These are phyloP conservation scores for Apostichopus californicus DNA, from an alignment of 35 echinoderm and acorn worm species.

Conservation along the genomic window DNA sequence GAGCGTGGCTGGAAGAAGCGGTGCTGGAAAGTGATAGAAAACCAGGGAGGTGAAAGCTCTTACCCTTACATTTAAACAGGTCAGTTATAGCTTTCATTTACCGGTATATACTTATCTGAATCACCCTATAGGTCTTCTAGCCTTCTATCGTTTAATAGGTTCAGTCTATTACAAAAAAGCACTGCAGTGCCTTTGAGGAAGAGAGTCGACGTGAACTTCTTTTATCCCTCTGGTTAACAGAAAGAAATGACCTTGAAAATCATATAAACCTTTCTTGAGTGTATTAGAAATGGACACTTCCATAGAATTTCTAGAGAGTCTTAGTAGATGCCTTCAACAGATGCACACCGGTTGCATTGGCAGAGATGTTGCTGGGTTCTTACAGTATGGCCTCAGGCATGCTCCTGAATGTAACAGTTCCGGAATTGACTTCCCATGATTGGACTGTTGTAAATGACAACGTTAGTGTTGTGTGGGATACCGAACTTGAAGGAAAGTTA, in stretches of 20 bases:
- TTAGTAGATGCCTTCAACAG: constrained; percentile 29
- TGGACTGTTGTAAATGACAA: constrained; percentile 16
- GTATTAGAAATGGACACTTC: constrained; percentile 52
- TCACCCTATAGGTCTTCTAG: background rate
- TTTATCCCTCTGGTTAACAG: background rate
- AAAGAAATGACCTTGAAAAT: background rate
- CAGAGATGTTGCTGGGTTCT: constrained; percentile 17
- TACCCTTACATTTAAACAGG: background rate
- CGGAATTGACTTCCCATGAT: constrained; percentile 3
- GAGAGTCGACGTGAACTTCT: background rate
- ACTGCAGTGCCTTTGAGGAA: constrained; percentile 30
- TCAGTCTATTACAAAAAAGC: constrained; percentile 44
- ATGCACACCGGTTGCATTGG: constrained; percentile 33
- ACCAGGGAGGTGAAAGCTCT: constrained; percentile 4
- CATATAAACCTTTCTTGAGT: constrained; percentile 7
- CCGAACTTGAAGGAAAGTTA: background rate
- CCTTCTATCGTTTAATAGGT: constrained; percentile 44
- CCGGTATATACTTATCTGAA: no score
- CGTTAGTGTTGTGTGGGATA: constrained; percentile 53
- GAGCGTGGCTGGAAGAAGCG: constrained; percentile 21
- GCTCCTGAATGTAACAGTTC: constrained; percentile 3
- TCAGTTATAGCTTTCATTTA: no score
- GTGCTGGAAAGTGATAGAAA: constrained; percentile 28
- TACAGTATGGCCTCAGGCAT: background rate
- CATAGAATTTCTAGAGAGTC: constrained; percentile 43